Percentiles rank a stretch among this genome's conserved stretches.
These are phyloP conservation scores for Tetramorium alpestre DNA, from an alignment of 1,140 invertebrate genomes.

Conservation along the genomic window DNA sequence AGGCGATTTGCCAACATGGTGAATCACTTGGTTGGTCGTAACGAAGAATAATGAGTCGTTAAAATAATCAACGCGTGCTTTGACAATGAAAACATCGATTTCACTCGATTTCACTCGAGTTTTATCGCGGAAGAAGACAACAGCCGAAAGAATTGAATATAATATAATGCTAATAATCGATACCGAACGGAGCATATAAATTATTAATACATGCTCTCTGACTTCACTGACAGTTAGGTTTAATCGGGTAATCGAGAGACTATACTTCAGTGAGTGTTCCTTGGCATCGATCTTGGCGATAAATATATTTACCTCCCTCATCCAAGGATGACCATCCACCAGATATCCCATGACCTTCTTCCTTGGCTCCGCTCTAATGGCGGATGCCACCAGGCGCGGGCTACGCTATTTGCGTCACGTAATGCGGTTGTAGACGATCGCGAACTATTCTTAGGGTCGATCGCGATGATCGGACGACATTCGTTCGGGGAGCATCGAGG, in stretches of 20 bases:
- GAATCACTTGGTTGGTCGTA: not conserved
- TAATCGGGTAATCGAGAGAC: not conserved
- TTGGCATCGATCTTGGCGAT: conserved; percentile 43
- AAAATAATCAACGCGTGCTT: not conserved
- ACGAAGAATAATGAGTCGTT: not conserved
- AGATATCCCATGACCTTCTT: conserved; percentile 66
- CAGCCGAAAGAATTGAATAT: not conserved
- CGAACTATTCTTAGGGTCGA: conserved; percentile 63
- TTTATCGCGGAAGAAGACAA: not conserved
- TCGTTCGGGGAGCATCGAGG: conserved; percentile 2
- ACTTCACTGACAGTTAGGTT: not conserved
- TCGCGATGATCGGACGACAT: conserved; percentile 30
- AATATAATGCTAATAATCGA: not conserved
- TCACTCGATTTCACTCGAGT: not conserved
- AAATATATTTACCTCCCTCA: conserved; percentile 27
- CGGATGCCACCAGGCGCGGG: not conserved
- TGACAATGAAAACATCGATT: not conserved
- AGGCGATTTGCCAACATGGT: conserved; percentile 21
- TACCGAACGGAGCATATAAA: not conserved
- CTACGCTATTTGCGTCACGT: conserved; percentile 65
- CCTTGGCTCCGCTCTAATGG: conserved; percentile 27
- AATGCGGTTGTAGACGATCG: conserved; percentile 55
- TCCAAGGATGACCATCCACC: conserved; percentile 8
- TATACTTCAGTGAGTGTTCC: not conserved
- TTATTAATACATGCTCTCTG: not conserved